These are phyloP conservation scores for Aulostomus chinensis DNA, from an alignment of 2,797 vertebrate genomes.

Conservation along the genomic window DNA sequence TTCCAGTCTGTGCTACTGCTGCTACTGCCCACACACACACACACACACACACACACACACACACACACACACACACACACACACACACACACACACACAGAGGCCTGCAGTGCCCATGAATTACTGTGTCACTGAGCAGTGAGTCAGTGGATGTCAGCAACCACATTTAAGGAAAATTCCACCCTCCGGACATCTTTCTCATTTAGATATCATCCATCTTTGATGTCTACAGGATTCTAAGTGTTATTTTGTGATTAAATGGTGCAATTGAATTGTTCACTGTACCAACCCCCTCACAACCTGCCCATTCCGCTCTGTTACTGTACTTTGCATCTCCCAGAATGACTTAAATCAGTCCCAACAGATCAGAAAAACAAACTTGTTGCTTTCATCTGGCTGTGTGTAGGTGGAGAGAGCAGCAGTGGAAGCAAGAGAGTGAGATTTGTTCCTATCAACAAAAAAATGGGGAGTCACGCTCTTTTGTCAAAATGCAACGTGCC, in stretches of 20 bases:
- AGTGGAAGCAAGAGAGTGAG: slow-evolving; percentile 5
- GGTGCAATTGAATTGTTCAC: slow-evolving; percentile 33
- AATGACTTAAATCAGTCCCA: slow-evolving; percentile 36
- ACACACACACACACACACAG: slow-evolving; percentile 10
- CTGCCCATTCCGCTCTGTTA: slow-evolving; percentile 20
- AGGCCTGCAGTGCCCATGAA: no score
- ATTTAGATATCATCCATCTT: slow-evolving; percentile 44
- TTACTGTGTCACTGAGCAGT: slow-evolving; percentile 19
- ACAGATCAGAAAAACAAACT: slow-evolving; percentile 34
- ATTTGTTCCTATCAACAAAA: slow-evolving; percentile 53
- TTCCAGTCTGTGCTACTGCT: slow-evolving; percentile 37
- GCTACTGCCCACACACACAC: slow-evolving; percentile 31
- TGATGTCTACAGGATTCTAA: slow-evolving; percentile 16
- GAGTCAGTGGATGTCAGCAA: slow-evolving; percentile 31
- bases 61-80: slow-evolving; percentile 17
- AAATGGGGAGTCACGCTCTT: slow-evolving; percentile 40
- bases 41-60: slow-evolving; percentile 3
- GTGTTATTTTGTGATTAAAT: slow-evolving; percentile 58
- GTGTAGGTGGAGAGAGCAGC: slow-evolving; percentile 33
- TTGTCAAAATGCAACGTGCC: slow-evolving; percentile 29
- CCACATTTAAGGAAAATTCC: slow-evolving; percentile 41
- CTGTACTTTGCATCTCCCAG: slow-evolving; percentile 29
- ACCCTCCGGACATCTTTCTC: slow-evolving; percentile 38
- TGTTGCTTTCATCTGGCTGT: slow-evolving; percentile 34
- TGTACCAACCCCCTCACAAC: slow-evolving; percentile 25